These are phyloP conservation scores for Zaprionus lachaisei DNA, from an alignment of 1,140 invertebrate species.

Conservation along the genomic window DNA sequence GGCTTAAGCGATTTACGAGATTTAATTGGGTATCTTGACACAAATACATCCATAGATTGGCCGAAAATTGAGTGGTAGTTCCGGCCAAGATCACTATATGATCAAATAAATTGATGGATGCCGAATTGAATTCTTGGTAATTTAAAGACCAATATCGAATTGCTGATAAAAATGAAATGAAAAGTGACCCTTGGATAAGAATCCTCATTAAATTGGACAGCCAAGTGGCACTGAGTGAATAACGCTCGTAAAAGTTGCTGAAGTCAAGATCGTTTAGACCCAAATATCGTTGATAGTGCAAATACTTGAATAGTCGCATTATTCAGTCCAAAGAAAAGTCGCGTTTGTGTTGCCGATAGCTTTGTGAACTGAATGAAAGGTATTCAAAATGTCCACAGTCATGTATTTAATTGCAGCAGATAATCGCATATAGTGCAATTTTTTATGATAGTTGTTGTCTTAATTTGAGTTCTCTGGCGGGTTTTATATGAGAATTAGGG, in stretches of 20 bases:
- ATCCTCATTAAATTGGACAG: not conserved
- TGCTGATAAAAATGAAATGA: conserved; percentile 14
- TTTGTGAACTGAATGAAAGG: conserved; percentile 11
- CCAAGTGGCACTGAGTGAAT: conserved; percentile 38
- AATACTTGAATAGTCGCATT: conserved; percentile 36
- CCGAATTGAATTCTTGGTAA: conserved; percentile 39
- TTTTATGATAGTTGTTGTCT: conserved; percentile 23
- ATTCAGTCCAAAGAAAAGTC: not conserved
- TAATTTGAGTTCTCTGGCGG: not conserved
- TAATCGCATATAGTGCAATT: not conserved
- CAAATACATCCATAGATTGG: conserved; percentile 53
- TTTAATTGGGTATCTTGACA: conserved; percentile 33
- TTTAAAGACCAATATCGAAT: conserved; percentile 22
- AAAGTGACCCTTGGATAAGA: conserved; percentile 12
- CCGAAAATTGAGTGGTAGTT: conserved; percentile 36
- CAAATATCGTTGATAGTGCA: conserved; percentile 57
- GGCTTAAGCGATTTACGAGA: conserved; percentile 31
- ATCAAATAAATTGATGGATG: conserved; percentile 43
- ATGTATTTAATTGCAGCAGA: conserved; percentile 4
- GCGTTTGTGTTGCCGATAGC: conserved; percentile 2
- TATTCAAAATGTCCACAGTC: not conserved
- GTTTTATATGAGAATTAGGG: not conserved
- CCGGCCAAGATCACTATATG: conserved; percentile 43
- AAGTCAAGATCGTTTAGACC: conserved; percentile 46
- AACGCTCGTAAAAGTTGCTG: not conserved